Evolutionary conservation across 2,888 invertebrate genomes (phyloP).

Genomic region (Drosophila austrosaltans): DNA sequence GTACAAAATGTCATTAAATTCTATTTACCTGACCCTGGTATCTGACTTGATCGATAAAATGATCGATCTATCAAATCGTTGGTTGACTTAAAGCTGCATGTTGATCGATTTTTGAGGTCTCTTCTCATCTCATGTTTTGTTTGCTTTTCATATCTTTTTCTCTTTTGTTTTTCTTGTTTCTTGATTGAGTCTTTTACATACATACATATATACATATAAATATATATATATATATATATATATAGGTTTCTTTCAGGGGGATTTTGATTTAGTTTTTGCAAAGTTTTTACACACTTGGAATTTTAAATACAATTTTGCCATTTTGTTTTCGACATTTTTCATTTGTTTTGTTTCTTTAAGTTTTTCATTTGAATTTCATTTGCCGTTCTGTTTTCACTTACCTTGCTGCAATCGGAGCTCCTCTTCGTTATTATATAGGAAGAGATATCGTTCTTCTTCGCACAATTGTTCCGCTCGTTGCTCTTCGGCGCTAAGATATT

Average conservation of each 20-base stretch:
- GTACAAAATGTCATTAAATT: constrained; percentile 41
- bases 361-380: background rate
- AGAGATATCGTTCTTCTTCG: constrained; percentile 97
- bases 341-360: background rate
- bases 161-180: constrained; percentile 24
- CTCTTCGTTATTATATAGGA: constrained; percentile 92
- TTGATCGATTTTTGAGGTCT: constrained; percentile 2
- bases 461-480: constrained; percentile 94
- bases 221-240: background rate
- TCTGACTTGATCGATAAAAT: background rate
- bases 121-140: constrained; percentile 5
- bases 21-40: constrained; percentile 64
- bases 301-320: constrained; percentile 59
- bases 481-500: constrained; percentile 89
- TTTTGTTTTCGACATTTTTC: background rate
- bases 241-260: constrained; percentile 15
- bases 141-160: constrained; percentile 6
- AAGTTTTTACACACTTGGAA: constrained; percentile 44
- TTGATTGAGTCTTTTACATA: constrained; percentile 11
- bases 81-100: constrained; percentile 1
- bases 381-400: constrained; percentile 80
- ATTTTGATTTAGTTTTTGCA: constrained; percentile 18
- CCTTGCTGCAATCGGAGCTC: constrained; percentile 96
- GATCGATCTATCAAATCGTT: background rate
- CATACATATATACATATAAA: too few species aligned